Percentiles rank a stretch among this genome's conserved stretches.
Conservation (phyloP, 1,140 invertebrate species). For the Heterodera schachtii region DNA sequence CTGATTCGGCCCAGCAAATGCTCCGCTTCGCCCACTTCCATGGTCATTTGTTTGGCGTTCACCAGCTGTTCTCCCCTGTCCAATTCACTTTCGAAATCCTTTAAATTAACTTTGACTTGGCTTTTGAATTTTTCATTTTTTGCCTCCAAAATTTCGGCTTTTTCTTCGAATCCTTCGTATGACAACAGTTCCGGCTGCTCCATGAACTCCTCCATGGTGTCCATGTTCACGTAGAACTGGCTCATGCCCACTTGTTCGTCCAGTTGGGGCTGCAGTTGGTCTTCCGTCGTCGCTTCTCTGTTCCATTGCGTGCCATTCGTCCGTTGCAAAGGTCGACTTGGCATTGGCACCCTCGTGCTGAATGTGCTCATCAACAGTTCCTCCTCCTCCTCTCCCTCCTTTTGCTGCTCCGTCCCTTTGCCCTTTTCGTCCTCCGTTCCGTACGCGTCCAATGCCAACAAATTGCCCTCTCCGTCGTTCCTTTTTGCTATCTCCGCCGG, state of each 20-base stretch:
- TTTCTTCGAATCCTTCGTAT: slow-evolving; percentile 45
- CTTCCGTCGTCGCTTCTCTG: not conserved
- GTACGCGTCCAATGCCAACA: slow-evolving; percentile 57
- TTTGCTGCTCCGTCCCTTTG: not conserved
- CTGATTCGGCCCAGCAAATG: slow-evolving; percentile 38
- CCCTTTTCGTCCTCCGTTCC: slow-evolving; percentile 49
- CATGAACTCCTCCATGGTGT: slow-evolving; percentile 50
- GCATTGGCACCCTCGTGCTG: slow-evolving; percentile 14
- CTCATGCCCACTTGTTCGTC: slow-evolving; percentile 38
- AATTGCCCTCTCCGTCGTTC: slow-evolving; percentile 41
- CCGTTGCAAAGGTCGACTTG: slow-evolving; percentile 5
- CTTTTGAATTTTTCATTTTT: not conserved
- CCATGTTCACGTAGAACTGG: slow-evolving; percentile 45
- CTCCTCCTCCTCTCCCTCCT: slow-evolving; percentile 2
- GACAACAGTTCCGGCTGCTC: slow-evolving; percentile 44
- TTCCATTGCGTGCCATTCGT: not conserved
- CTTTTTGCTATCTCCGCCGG: not conserved
- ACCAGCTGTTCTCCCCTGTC: slow-evolving; percentile 42
- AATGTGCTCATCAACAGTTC: slow-evolving; percentile 10
- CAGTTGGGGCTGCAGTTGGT: slow-evolving; percentile 13
- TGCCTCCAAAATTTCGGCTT: slow-evolving; percentile 38
- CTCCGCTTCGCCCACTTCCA: slow-evolving; percentile 51
- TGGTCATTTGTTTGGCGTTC: slow-evolving; percentile 49
- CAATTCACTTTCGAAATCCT: slow-evolving; percentile 42
- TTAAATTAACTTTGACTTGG: not conserved